Base-by-base conservation (phyloP, 2,113 vertebrate species). In the Sceloporus tristichus region DNA sequence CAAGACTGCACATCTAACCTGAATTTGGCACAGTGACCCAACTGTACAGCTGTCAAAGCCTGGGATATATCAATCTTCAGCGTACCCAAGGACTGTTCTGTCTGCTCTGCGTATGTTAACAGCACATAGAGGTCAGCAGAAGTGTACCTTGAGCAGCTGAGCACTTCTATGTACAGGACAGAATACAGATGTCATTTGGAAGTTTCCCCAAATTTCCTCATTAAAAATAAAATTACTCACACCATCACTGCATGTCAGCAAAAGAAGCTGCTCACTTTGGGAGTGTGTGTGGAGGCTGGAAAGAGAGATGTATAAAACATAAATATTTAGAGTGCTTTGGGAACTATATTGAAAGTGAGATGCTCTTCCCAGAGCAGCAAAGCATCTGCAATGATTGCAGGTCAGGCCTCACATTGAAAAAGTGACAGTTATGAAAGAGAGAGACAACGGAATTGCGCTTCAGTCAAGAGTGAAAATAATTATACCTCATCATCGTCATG, bases 1-100 rank as follows among this genome's bases (percentile, higher is more conserved):
- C 90, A 95, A 79, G 79, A 76, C 79, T 90, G 74, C 56, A 91
- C 56, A 85, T 27, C 88, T 86, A 82, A 68, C 29, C 77, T 94
- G 68, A 93, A 94, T 85, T 86, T 96, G 95, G 95, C 95, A 95
- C 83, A 93, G 92, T 82, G 91, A 93, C 92, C 80, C 87, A 86
- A 76, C 79, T 90, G 84, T 94, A 91, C 93, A 96, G 95, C 95
- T 96, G 95, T 96, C 93, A 95, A 90, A 87, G 87, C 83, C 91
- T 91, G 89, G 91, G 83, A 95, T 90, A 68, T 93, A 95, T 95
- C 93, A 95, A 95, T 96, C 95, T 95, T 90, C 87, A 92, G 88
- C 9, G 29, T 87, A 94, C 88, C 90, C 74, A 92, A 95, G 94
- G 91, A 95, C 91, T 85, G 53, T 86, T 86, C 88, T 88, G 84